Conservation (phyloP, 2,113 vertebrate species). For the Saguinus midas region DNA sequence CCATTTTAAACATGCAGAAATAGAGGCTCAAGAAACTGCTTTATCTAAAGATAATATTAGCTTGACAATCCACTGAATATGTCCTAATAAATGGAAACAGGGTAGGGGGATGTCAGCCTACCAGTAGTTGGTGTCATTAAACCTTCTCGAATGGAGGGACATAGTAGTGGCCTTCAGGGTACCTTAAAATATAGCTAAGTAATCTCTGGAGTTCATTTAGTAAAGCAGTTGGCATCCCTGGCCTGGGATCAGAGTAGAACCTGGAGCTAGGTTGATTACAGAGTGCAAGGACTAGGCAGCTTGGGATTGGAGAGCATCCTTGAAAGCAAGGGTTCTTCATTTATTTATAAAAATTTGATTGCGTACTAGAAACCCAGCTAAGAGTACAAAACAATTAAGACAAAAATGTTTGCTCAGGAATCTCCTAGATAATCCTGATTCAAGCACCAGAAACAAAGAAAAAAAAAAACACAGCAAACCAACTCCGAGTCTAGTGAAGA, state of each 20-base stretch:
- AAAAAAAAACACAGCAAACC: not conserved
- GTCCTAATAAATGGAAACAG: not conserved
- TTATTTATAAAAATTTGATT: slow-evolving; percentile 24
- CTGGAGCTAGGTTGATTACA: not conserved
- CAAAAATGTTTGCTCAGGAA: not conserved
- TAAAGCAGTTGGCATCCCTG: not conserved
- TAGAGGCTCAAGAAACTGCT: not conserved
- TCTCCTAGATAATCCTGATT: not conserved
- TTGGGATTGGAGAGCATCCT: not conserved
- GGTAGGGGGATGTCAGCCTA: not conserved
- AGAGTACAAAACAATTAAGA: not conserved
- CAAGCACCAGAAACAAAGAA: not conserved
- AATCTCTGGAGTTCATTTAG: not conserved
- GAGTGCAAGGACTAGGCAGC: not conserved
- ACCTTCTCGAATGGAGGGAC: not conserved
- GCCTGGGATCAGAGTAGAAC: not conserved
- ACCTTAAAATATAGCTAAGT: not conserved
- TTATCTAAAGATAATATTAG: not conserved
- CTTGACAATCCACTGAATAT: not conserved
- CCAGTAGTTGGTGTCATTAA: not conserved
- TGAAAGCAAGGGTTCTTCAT: not conserved
- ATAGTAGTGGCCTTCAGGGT: not conserved
- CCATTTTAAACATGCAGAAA: not conserved
- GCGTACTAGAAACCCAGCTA: not conserved
- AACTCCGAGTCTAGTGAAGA: not conserved